Evolutionary conservation across 2,888 invertebrate species (phyloP), one percentile per base, ranked within the genome.

Genomic region (Drosophila leonis): DNA sequence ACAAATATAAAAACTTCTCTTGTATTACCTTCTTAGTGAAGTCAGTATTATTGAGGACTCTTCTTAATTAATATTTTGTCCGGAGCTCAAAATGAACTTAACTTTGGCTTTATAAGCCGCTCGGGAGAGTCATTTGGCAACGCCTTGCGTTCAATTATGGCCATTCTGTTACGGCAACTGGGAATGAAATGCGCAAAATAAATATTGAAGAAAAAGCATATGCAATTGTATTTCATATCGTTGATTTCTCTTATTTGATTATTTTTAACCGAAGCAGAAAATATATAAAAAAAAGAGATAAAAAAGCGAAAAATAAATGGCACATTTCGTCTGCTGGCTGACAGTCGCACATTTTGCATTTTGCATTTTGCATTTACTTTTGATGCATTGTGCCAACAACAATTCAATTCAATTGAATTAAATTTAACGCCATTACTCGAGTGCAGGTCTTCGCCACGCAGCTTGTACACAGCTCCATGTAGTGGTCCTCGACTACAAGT

Each of bases 341-440:
- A 39, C 65, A 35, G 33, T 13, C 51, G 15, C 20, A 44, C 57
- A 62, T 68, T 75, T 27, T 15, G 46, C 46, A 46, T 27, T 48
- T 48, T 29, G 48, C 29, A 48, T 80, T 64, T 65, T 67, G 60
- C 52, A 49, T 66, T 64, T 69, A 69, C 75, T 54, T 71, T 73
- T 81, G 80, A 82, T 82, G 84, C 75, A 85, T 85, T 85, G 86
- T 79, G 76, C 68, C 84, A 83, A 84, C 75, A 78, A 75, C 75
- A 73, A 81, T 80, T 81, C 77, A 80, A 84, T 88, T 80, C 82
- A 84, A 84, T 86, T 86, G 87, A 88, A 86, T 86, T 86, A 87
- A 87, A 86, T 89, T 86, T 87, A 75, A 78, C 76, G 78, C 89
- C 82, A 88, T 86, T 88, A 81, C 72, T 79, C 65, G 83, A 76